Base-by-base conservation (phyloP, 1,140 invertebrate species). In the Monochamus saltuarius region DNA sequence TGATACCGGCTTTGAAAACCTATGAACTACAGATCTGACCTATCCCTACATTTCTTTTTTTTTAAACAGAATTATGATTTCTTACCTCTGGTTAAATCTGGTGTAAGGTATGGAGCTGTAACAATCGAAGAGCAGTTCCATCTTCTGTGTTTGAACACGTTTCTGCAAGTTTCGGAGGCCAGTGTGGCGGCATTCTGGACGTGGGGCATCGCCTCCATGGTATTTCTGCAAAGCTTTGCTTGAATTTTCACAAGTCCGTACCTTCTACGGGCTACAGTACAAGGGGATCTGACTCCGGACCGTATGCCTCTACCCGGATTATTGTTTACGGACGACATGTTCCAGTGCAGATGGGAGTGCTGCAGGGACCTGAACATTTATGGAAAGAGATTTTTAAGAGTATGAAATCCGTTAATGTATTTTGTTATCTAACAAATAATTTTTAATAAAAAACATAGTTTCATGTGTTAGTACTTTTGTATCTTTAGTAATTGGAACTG, bases 51-150 rank as follows among this genome's bases (percentile, higher is more conserved):
- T n/a, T n/a, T n/a, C n/a, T n/a, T n/a, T n/a, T n/a, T n/a, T n/a
- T n/a, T n/a, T n/a, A n/a, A n/a, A n/a, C 6, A 29, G n/a, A 42
- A 42, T 42, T 7, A 42, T 42, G 2, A 3, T 13, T 16, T 42
- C 19, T 67, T 74, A 92, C 91, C 91, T 80, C 86, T 84, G 4
- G 89, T 82, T 54, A 93, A 79, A 73, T 94, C 91, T 19, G 87
- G 85, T 1, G 85, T 83, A 55, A 87, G 85, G 64, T 82, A 81
- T 0, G 91, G 91, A 0, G 89, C 89, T 7, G 80, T 78, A 10
- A 84, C 80, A 47, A 92, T 83, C 42, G 89, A 88, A 45, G 89
- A 91, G 76, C 92, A 94, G 76, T 94, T 94, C 92, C 92, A 94
- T 47, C 90, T 80, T 49, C 89, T 81, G 64, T 88, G 82, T 7